These are phyloP conservation scores for Melolontha melolontha DNA, from an alignment of 2,888 invertebrate genomes.

Conservation along the genomic window DNA sequence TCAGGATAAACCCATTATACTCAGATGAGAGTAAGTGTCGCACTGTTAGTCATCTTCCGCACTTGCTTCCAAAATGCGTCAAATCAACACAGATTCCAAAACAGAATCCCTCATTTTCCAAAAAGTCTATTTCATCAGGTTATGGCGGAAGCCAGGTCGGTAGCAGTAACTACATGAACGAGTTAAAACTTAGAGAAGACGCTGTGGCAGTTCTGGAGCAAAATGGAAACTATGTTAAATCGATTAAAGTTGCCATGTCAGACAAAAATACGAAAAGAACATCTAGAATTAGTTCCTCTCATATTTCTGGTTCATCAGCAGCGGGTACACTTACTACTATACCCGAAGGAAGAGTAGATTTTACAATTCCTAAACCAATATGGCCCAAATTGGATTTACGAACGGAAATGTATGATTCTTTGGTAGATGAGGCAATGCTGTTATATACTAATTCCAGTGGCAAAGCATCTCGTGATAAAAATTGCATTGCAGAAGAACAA, in stretches of 20 bases:
- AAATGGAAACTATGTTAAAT: slow-evolving; percentile 62
- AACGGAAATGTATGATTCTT: slow-evolving; percentile 58
- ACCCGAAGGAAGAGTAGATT: slow-evolving; percentile 65
- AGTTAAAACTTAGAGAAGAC: slow-evolving; percentile 57
- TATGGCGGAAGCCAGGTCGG: slow-evolving; percentile 61
- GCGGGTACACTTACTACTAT: slow-evolving; percentile 64
- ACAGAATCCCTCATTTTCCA: slow-evolving; percentile 52
- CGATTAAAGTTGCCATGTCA: slow-evolving; percentile 57
- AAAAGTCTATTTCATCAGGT: slow-evolving; percentile 63
- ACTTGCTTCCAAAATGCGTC: slow-evolving; percentile 30
- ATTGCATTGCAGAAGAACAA: slow-evolving; percentile 49
- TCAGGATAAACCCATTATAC: slow-evolving; percentile 64
- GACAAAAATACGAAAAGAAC: slow-evolving; percentile 56
- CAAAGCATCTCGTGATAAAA: slow-evolving; percentile 51
- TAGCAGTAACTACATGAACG: slow-evolving; percentile 55
- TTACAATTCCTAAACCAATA: slow-evolving; percentile 63
- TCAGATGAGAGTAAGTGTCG: slow-evolving; percentile 54
- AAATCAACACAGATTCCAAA: slow-evolving; percentile 42
- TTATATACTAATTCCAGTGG: slow-evolving; percentile 62
- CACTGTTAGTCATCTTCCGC: slow-evolving; percentile 32
- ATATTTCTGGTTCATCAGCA: slow-evolving; percentile 55
- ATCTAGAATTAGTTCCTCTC: slow-evolving; percentile 54
- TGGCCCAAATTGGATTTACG: slow-evolving; percentile 59
- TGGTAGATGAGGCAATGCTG: slow-evolving; percentile 63
- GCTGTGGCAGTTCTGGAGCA: slow-evolving; percentile 61